Evolutionary conservation across 2,888 invertebrate genomes (phyloP), one percentile per base, ranked within the genome.

Genomic region (Clistopyga incitator): DNA sequence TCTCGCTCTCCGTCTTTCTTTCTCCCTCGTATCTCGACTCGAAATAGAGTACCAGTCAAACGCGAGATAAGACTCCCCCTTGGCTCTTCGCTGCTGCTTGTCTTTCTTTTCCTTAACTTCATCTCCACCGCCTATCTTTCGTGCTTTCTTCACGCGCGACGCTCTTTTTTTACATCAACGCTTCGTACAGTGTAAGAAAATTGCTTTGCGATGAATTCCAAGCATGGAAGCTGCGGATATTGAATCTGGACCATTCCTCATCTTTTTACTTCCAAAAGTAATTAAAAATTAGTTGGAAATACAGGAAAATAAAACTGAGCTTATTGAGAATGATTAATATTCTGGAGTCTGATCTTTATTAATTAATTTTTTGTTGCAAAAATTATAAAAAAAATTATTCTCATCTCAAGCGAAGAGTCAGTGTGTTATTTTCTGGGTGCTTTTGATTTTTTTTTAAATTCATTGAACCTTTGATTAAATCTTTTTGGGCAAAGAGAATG

Each of bases 1-100:
- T 34, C 25, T 47, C 50, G 15, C 23, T 70, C 64, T 74, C 54
- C 65, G 54, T 20, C 59, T 52, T 50, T 75, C 20, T 78, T 45
- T 68, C 45, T 45, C 61, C 1, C 67, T 71, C 87, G 87, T 92
- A 91, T 92, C 92, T 91, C 87, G 88, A 88, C 90, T 90, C 88
- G 89, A 90, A 92, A 91, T 90, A 90, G 90, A 91, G 91, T 82
- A 88, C 88, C 88, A 88, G 89, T 86, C 89, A 87, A 87, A 88
- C 88, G 90, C 89, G 90, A 92, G 92, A 93, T 92, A 92, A 92
- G 90, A 88, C 88, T 91, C 90, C 91, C 92, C 91, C 89, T 91
- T 85, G 88, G 86, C 81, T 87, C 81, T 84, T 85, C 61, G 45
- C 61, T 29, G 29, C 29, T 29, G 29, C 29, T 29, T 23, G 20